Evolutionary conservation across 2,888 invertebrate species (phyloP).

Genomic region (Chrysotoxum bicinctum): DNA sequence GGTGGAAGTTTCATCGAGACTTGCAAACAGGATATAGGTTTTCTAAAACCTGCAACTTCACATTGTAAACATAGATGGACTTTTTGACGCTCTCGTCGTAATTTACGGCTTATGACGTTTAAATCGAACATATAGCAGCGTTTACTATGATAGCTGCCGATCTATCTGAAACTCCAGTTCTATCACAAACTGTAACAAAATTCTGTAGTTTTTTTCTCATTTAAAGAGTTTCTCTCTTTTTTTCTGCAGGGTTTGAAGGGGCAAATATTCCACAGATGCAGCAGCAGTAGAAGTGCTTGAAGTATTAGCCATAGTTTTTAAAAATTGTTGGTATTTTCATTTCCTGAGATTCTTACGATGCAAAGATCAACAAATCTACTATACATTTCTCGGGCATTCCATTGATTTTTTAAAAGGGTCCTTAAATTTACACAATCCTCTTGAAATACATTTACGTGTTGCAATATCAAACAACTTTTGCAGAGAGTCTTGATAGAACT

Average conservation of each 20-base stretch:
- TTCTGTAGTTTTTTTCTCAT: not conserved
- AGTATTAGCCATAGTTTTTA: slow-evolving; percentile 11
- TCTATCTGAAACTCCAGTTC: no score
- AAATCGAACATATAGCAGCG: no score
- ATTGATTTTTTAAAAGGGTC: no score
- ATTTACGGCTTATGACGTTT: no score
- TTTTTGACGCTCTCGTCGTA: not conserved
- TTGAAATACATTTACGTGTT: not conserved
- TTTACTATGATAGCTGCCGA: slow-evolving; percentile 6
- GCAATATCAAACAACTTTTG: no score
- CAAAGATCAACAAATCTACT: no score
- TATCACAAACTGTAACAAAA: no score
- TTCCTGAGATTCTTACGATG: slow-evolving; percentile 4
- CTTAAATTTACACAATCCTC: no score
- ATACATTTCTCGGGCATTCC: no score
- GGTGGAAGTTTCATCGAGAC: not conserved
- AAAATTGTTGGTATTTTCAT: slow-evolving; percentile 21
- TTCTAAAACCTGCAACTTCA: no score
- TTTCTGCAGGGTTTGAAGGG: not conserved
- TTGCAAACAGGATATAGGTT: not conserved
- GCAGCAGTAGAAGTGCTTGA: not conserved
- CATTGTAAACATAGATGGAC: no score
- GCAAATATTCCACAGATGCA: not conserved
- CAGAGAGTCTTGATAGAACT: not conserved
- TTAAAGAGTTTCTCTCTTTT: no score